phyloP scores from a whole-genome alignment of 1,140 invertebrate species.

The Cheumatopsyche charites region DNA sequence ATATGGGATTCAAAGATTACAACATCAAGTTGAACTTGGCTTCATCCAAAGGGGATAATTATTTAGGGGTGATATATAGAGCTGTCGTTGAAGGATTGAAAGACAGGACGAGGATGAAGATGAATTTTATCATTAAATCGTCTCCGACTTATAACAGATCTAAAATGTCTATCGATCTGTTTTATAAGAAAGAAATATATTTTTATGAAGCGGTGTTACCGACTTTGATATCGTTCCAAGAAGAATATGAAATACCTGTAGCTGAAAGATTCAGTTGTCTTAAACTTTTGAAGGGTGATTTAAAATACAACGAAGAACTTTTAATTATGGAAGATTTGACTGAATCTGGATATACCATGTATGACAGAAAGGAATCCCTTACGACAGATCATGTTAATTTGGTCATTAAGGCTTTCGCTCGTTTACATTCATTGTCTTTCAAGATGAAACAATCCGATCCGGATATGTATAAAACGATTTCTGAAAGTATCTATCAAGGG shows the following conservation, averaged over 20 bases:
- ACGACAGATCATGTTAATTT: conserved; percentile 57
- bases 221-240: conserved; percentile 24
- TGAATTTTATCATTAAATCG: conserved; percentile 35
- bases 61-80: conserved; percentile 53
- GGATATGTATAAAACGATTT: not conserved
- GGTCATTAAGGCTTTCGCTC: conserved; percentile 60
- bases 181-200: conserved; percentile 37
- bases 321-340: conserved; percentile 64
- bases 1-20: no score
- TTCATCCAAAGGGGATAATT: conserved; percentile 54
- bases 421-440: conserved; percentile 60
- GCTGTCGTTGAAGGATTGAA: conserved; percentile 37
- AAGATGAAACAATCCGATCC: conserved; percentile 19
- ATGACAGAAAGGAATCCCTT: conserved; percentile 59
- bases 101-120: not conserved
- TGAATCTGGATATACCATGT: conserved; percentile 60
- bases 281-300: conserved; percentile 42
- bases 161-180: conserved; percentile 31
- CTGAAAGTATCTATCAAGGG: no score
- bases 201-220: conserved; percentile 35
- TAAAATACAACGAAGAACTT: conserved; percentile 53
- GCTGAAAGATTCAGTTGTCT: conserved; percentile 42
- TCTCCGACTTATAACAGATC: conserved; percentile 30
- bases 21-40: no score
- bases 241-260: conserved; percentile 26